phyloP scores from a whole-genome alignment of 2,113 vertebrate genomes.

The Cygnus atratus region DNA sequence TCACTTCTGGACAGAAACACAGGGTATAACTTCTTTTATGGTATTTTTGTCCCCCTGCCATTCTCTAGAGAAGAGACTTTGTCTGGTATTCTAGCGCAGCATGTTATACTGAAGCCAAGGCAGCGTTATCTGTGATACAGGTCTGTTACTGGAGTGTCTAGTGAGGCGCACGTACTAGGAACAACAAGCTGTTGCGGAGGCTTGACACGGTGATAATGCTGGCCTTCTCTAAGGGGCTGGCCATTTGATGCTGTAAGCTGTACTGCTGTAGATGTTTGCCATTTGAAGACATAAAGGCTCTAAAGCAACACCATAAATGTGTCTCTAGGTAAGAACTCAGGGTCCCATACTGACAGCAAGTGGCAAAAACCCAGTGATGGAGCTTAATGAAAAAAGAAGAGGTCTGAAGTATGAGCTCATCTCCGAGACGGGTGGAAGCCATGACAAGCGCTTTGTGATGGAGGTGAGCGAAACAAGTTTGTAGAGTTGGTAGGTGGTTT shows the following conservation, averaged over 20 bases:
- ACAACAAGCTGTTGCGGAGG: background rate
- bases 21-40: background rate
- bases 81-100: background rate
- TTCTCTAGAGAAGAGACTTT: background rate
- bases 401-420: conserved; percentile 98
- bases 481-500: background rate
- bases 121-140: background rate
- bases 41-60: background rate
- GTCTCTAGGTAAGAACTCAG: conserved; percentile 94
- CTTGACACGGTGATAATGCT: background rate
- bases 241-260: background rate
- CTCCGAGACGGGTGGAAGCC: conserved; percentile 96
- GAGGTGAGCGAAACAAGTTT: conserved; percentile 80
- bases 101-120: background rate
- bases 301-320: background rate
- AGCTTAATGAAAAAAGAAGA: conserved; percentile 97
- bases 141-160: background rate
- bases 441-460: conserved; percentile 98
- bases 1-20: background rate
- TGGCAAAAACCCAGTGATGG: conserved; percentile 99
- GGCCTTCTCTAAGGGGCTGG: background rate
- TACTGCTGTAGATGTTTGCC: background rate
- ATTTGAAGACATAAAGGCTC: background rate
- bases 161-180: rapidly evolving
- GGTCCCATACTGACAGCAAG: conserved; percentile 98